These are phyloP conservation scores for Anabacerthia variegaticeps DNA, from an alignment of 2,797 vertebrate species.

Conservation along the genomic window DNA sequence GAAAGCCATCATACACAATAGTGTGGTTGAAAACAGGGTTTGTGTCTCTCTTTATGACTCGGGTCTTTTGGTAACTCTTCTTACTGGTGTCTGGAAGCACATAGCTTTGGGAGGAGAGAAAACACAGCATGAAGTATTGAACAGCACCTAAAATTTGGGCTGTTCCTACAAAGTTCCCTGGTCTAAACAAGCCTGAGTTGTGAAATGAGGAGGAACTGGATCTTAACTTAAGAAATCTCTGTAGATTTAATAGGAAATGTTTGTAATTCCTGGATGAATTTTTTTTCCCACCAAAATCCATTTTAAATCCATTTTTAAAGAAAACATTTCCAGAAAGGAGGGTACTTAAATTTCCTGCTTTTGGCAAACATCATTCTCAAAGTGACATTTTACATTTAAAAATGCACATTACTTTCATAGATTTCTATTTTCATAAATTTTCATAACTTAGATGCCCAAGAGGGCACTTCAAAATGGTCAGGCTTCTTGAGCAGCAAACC, in stretches of 20 bases:
- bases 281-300: background rate
- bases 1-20: conserved; percentile 77
- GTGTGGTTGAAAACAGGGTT: conserved; percentile 79
- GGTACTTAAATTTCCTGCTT: background rate
- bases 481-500: background rate
- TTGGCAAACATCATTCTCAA: background rate
- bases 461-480: background rate
- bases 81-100: conserved; percentile 79
- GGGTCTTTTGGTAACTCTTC: conserved; percentile 78
- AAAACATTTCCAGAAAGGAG: background rate
- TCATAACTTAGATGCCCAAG: background rate
- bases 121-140: background rate
- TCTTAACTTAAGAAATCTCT: background rate
- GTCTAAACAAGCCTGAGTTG: background rate
- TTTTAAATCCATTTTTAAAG: background rate
- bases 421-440: background rate
- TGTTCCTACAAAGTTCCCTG: background rate
- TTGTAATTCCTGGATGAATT: background rate
- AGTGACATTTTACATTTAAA: background rate
- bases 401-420: background rate
- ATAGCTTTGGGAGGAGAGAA: conserved; percentile 63
- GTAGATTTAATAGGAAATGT: background rate
- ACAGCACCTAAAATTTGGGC: background rate
- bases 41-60: conserved; percentile 72
- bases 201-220: background rate